Percentiles rank a stretch among this genome's conserved stretches.
phyloP scores from a whole-genome alignment of 1,140 invertebrate species.

The Pogonognathellus flavescens region DNA sequence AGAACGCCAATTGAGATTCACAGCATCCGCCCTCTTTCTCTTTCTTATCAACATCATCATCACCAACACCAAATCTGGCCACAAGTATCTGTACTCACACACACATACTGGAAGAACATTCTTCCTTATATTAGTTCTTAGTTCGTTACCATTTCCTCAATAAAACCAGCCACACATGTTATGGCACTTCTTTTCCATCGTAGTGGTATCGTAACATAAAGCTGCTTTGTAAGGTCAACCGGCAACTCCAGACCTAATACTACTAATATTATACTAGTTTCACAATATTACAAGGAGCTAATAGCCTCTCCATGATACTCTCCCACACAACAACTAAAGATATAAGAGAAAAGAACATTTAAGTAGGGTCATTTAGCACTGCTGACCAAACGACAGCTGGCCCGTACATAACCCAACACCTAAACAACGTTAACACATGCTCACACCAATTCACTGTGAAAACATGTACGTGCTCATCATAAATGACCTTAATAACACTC shows the following conservation, averaged over 20 bases:
- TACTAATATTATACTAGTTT: neutral
- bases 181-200: neutral
- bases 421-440: slow-evolving; percentile 47
- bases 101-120: neutral
- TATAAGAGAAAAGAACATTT: neutral
- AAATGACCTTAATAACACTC: slow-evolving; percentile 48
- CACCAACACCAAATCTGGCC: neutral
- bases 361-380: slow-evolving; percentile 23
- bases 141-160: slow-evolving; percentile 44
- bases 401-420: slow-evolving; percentile 8
- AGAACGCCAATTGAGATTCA: slow-evolving; percentile 40
- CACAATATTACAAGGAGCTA: neutral
- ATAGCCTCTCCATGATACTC: too few species aligned
- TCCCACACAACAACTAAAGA: too few species aligned
- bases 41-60: slow-evolving; percentile 45
- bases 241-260: neutral
- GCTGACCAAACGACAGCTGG: slow-evolving; percentile 27
- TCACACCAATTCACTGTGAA: slow-evolving; percentile 29
- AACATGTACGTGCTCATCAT: slow-evolving; percentile 44
- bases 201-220: neutral
- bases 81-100: neutral
- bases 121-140: slow-evolving; percentile 23
- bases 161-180: slow-evolving; percentile 34
- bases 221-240: neutral
- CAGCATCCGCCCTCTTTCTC: slow-evolving; percentile 48